Evolutionary conservation across 2,888 invertebrate species (phyloP).

Genomic region (Orthosia gothica): DNA sequence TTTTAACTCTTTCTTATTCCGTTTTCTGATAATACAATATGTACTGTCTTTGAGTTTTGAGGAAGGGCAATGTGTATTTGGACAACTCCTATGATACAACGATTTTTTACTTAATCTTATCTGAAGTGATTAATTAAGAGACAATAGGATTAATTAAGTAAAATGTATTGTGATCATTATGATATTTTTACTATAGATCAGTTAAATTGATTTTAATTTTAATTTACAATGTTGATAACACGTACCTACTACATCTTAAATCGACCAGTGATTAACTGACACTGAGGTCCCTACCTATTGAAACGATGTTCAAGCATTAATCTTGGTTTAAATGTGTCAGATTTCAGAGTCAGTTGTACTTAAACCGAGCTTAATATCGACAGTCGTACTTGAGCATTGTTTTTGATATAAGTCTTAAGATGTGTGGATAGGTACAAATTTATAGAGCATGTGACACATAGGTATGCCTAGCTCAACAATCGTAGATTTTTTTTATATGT

Average conservation of each 20-base stretch:
- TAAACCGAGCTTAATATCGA: too few relatives aligned
- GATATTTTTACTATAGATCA: constrained; percentile 2
- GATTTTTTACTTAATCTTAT: constrained; percentile 34
- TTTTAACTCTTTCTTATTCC: neutral
- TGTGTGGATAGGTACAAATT: neutral
- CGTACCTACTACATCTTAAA: too few relatives aligned
- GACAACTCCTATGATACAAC: constrained; percentile 59
- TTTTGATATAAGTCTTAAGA: too few relatives aligned
- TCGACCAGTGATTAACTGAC: too few relatives aligned
- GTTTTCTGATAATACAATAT: too few relatives aligned
- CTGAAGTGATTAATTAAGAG: constrained; percentile 14
- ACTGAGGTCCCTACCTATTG: too few relatives aligned
- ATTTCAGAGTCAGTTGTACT: neutral
- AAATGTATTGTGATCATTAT: neutral
- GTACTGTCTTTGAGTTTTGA: neutral
- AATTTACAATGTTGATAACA: too few relatives aligned
- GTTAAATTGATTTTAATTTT: constrained; percentile 23
- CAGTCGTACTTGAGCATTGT: too few relatives aligned
- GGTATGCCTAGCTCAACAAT: neutral
- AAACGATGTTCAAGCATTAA: neutral
- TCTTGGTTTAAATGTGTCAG: neutral
- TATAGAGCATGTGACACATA: too few relatives aligned
- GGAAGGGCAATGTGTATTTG: constrained; percentile 55
- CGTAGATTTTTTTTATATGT: neutral
- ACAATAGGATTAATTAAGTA: constrained; percentile 2